phyloP scores from a whole-genome alignment of 2,113 vertebrate species.

The Leucosticte australis region DNA sequence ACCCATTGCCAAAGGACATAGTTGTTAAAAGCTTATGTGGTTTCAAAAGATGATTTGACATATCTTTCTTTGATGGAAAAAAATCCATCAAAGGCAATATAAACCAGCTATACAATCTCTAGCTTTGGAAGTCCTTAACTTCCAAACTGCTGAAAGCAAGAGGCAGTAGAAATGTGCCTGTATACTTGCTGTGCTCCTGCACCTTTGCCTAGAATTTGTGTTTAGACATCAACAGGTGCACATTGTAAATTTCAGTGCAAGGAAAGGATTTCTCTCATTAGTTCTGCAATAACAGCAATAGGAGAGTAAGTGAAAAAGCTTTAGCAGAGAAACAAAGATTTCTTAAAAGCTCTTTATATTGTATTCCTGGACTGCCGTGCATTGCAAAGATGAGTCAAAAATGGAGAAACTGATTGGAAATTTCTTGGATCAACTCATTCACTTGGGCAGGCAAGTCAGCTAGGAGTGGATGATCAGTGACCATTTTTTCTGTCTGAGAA shows the following conservation, averaged over 20 bases:
- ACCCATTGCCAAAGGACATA: background rate
- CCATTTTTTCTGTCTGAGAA: background rate
- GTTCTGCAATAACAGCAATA: background rate
- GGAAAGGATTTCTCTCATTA: background rate
- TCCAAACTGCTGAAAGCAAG: background rate
- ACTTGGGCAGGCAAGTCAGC: background rate
- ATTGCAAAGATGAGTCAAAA: background rate
- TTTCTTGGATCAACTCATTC: background rate
- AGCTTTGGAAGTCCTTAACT: background rate
- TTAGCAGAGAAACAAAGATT: background rate
- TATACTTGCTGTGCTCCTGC: background rate
- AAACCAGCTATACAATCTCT: background rate
- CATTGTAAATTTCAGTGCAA: background rate
- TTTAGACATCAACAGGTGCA: background rate
- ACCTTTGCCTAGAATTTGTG: background rate
- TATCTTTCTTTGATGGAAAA: no score
- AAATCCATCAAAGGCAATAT: background rate
- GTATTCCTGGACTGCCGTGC: background rate
- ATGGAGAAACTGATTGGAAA: background rate
- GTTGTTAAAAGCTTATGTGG: background rate
- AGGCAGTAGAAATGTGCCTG: background rate
- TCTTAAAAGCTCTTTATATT: background rate
- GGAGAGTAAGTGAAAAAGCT: background rate
- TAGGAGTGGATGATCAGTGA: background rate
- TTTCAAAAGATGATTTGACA: background rate